A percentile compares a stretch with the other conserved stretches of the same genome.
phyloP scores from a whole-genome alignment of 2,888 invertebrate species.

The Tuberolachnus salignus region DNA sequence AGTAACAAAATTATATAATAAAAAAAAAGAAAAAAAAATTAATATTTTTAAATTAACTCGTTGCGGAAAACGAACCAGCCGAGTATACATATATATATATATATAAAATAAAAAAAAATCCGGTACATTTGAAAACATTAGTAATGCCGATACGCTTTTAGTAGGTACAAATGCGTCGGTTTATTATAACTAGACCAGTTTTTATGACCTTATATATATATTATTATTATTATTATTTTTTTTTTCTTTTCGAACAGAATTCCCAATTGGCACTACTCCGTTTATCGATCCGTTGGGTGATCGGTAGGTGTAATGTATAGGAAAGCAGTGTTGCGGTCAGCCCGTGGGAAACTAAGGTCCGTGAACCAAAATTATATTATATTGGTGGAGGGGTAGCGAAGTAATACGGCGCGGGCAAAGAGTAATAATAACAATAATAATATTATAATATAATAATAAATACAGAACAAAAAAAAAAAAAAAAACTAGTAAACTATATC shows the following conservation, averaged over 20 bases:
- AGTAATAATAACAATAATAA: slow-evolving; percentile 27
- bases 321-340: slow-evolving; percentile 39
- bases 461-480: background rate
- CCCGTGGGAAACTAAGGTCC: slow-evolving; percentile 51
- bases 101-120: background rate
- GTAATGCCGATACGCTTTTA: background rate
- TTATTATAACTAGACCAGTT: slow-evolving; percentile 12
- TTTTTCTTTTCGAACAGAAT: background rate
- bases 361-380: slow-evolving; percentile 21
- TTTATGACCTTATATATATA: too few species aligned
- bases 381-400: background rate
- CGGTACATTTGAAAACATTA: background rate
- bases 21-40: too few species aligned
- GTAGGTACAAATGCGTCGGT: background rate
- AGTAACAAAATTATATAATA: too few species aligned
- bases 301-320: background rate
- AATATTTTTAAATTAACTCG: too few species aligned
- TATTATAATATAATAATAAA: background rate
- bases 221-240: background rate
- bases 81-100: background rate
- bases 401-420: slow-evolving; percentile 13
- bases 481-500: slow-evolving; percentile 24
- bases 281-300: slow-evolving; percentile 38
- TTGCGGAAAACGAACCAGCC: too few species aligned
- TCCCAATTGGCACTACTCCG: slow-evolving; percentile 41